Evolutionary conservation across 2,113 vertebrate genomes (phyloP).

Genomic region (Ptilorrhoa leucosticta): DNA sequence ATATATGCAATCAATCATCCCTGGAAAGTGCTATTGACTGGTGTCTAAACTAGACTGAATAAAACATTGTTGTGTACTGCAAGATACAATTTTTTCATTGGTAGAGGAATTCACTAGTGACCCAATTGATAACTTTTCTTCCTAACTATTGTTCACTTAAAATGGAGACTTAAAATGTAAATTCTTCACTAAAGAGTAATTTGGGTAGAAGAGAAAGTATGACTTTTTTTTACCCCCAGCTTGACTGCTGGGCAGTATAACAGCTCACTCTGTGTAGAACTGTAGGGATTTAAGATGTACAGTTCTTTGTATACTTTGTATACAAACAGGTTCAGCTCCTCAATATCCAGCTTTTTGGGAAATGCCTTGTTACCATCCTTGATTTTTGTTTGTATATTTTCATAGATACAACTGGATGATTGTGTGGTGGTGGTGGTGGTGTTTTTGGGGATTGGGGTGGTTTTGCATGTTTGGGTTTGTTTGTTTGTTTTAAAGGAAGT

Average conservation of each 20-base stretch:
- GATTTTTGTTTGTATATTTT: background rate
- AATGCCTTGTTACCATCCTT: background rate
- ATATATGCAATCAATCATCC: background rate
- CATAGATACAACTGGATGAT: background rate
- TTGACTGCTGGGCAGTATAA: background rate
- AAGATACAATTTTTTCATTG: background rate
- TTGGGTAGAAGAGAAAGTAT: background rate
- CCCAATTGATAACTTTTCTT: background rate
- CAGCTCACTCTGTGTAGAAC: background rate
- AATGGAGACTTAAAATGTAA: background rate
- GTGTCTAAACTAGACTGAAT: background rate
- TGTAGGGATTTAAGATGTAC: background rate
- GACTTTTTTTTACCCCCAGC: rapidly evolving
- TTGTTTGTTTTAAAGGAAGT: background rate
- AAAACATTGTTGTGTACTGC: background rate
- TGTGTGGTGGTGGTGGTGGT: background rate
- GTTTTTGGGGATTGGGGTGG: background rate
- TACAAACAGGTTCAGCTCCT: background rate
- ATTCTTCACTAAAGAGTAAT: background rate
- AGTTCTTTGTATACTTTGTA: background rate
- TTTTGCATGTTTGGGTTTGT: background rate
- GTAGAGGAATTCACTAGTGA: background rate
- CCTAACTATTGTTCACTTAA: background rate
- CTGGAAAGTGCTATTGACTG: slow-evolving; percentile 12
- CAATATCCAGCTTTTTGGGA: background rate